A percentile compares a stretch with the other conserved stretches of the same genome.
Evolutionary conservation across 1,140 invertebrate species (phyloP).

Genomic region (Aphelenchoides besseyi): DNA sequence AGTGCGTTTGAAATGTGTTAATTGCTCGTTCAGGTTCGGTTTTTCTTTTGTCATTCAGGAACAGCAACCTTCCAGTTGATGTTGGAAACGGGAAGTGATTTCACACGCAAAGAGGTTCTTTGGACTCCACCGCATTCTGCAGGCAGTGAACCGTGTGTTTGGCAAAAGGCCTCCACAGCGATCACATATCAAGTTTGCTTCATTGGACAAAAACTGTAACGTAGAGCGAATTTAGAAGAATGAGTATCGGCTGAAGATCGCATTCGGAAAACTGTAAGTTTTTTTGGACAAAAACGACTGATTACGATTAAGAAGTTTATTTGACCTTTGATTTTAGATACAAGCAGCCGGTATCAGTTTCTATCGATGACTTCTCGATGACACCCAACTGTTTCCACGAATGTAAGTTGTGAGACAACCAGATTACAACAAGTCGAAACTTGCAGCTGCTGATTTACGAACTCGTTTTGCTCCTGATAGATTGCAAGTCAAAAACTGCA

Average conservation of each 20-base stretch:
- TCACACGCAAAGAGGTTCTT: slow-evolving; percentile 35
- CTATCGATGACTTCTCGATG: slow-evolving; percentile 48
- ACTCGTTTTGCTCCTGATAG: slow-evolving; percentile 17
- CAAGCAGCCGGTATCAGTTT: slow-evolving; percentile 39
- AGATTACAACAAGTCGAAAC: too few species aligned
- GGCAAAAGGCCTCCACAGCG: slow-evolving; percentile 33
- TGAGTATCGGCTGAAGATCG: slow-evolving; percentile 43
- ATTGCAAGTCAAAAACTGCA: slow-evolving; percentile 4
- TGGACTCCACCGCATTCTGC: slow-evolving; percentile 41
- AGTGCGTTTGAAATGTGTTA: slow-evolving; percentile 17
- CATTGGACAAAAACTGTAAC: neutral
- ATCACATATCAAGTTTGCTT: slow-evolving; percentile 23
- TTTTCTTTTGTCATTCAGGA: slow-evolving; percentile 47
- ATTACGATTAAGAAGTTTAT: too few species aligned
- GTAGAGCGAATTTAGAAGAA: slow-evolving; percentile 21
- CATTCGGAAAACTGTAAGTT: slow-evolving; percentile 48
- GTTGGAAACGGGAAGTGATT: slow-evolving; percentile 21
- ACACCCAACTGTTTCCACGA: slow-evolving; percentile 48
- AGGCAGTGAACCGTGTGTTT: slow-evolving; percentile 36
- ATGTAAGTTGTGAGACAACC: slow-evolving; percentile 21
- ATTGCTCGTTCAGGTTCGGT: slow-evolving; percentile 38
- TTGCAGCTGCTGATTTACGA: neutral
- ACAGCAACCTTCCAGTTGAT: slow-evolving; percentile 49
- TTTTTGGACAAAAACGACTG: too few species aligned
- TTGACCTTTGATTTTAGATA: too few species aligned